Evolutionary conservation across 2,888 invertebrate species (phyloP), one percentile per base, ranked within the genome.

Genomic region (Andrena bucephala): DNA sequence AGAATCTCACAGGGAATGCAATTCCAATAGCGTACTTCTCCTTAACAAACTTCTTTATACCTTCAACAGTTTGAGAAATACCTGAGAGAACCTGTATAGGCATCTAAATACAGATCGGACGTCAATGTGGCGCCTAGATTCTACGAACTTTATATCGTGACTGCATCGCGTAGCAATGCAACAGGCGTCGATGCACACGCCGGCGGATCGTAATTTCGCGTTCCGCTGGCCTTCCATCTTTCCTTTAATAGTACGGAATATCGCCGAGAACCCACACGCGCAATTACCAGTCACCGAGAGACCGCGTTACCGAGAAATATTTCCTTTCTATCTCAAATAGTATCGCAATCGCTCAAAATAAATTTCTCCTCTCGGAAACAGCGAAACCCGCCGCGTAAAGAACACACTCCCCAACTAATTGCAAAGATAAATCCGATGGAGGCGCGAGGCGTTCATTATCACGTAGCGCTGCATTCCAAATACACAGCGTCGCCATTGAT

Each of bases 401-500:
- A 20, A 62, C 24, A 20, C 36, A 5, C 10, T 16, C 2, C 2
- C 13, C 2, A 66, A 65, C 27, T n/a, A 13, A 42, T 10, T 27
- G 24, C 20, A 42, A 57, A 73, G 31, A 59, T 65, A 3, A 59
- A 66, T 54, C n/a, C 6, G 5, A 57, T n/a, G 16, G n/a, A 13
- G n/a, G 42, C 20, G 20, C 13, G 24, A 20, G 42, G 42, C 33
- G 48, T 27, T 79, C 42, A 20, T 77, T 66, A 59, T 59, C 24
- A 50, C 10, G 13, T 24, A 60, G n/a, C 29, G 7, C 24, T 29
- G 33, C 50, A 4, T n/a, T 24, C 2, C 8, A 36, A 72, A 68
- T 84, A 80, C 69, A 59, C 65, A 57, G 73, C 73, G 52, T 62
- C 80, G 75, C 83, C 75, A 76, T 84, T 78, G 88, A 87, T 89